Base-by-base conservation (phyloP, 2,113 vertebrate species). In the Hypocryptadius cinnamomeus region DNA sequence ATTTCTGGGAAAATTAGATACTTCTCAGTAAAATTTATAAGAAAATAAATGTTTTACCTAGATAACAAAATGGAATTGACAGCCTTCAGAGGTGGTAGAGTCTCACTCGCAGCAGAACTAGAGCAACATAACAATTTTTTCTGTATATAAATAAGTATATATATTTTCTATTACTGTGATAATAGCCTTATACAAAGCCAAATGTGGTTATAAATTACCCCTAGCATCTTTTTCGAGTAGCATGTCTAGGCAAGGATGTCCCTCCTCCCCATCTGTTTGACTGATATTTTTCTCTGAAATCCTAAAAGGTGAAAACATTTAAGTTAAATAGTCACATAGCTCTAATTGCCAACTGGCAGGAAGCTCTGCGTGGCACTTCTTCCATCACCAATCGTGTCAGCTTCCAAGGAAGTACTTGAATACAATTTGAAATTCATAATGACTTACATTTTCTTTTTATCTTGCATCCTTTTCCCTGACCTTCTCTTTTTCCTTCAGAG, bases 191-290 rank as follows among this genome's bases (percentile, higher is more conserved):
- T 73, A 79, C 84, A 81, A 78, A 94, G 64, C 44, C 70, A 91
- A 97, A 95, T 45, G 84, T 65, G 45, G 18, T 88, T 91, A 82
- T 95, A 95, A 96, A 95, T 95, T 83, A 95, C 76, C 83, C 87
- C 45, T 22, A 59, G 69, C 66, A 48, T 92, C 91, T 91, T 91
- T 70, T 85, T 94, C 1, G 0, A 92, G 92, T 53, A 76, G 73
- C 65, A 25, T 45, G 70, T 53, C 89, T 89, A 27, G 39, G 44
- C 85, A 63, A 84, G 61, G 31, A 20, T 33, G 45, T 59, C 35
- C 87, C 83, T 95, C 87, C 83, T 84, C 70, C 65, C 86, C 85
- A 74, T 93, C 83, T 93, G 79, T 54, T 84, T 91, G 90, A 71
- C 78, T 94, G 89, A 57, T 85, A 72, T 18, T 87, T 91, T 85